Evolutionary conservation across 2,888 invertebrate species (phyloP).

Genomic region (Selenia dentaria): DNA sequence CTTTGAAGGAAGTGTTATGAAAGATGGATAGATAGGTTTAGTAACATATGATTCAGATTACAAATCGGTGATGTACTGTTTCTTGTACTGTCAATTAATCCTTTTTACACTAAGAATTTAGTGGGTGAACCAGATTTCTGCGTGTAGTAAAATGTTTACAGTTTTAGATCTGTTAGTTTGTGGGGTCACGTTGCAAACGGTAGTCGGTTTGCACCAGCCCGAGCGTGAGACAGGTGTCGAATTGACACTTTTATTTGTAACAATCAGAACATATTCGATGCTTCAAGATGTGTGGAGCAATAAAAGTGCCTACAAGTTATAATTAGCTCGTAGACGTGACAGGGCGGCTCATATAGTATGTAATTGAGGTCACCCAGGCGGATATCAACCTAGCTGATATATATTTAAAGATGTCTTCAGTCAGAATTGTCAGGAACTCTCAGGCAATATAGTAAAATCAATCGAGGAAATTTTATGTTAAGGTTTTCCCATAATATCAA

Average conservation of each 20-base stretch:
- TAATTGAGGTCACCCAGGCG: constrained; percentile 22
- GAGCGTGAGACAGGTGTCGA: constrained; percentile 63
- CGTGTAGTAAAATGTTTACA: constrained; percentile 9
- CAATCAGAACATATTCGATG: constrained; percentile 19
- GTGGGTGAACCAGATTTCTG: constrained; percentile 14
- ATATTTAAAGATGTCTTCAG: constrained; percentile 17
- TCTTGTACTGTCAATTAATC: constrained; percentile 15
- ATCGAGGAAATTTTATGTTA: too few relatives aligned
- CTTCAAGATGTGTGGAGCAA: constrained; percentile 22
- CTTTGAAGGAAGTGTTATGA: constrained; percentile 44
- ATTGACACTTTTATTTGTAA: constrained; percentile 64
- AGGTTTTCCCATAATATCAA: too few relatives aligned
- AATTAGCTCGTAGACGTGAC: constrained; percentile 20
- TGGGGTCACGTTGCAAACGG: constrained; percentile 24
- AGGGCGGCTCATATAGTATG: constrained; percentile 24
- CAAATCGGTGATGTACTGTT: constrained; percentile 11
- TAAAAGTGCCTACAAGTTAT: constrained; percentile 27
- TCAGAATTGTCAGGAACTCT: too few relatives aligned
- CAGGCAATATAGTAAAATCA: too few relatives aligned
- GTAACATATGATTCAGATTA: constrained; percentile 12
- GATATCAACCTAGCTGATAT: constrained; percentile 21
- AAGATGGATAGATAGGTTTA: constrained; percentile 28
- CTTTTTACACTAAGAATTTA: constrained; percentile 11
- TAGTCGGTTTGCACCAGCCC: constrained; percentile 38
- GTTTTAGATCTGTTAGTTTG: constrained; percentile 17